These are phyloP conservation scores for Chaetoderma sp. DNA, from an alignment of 2,888 invertebrate genomes.

Conservation along the genomic window DNA sequence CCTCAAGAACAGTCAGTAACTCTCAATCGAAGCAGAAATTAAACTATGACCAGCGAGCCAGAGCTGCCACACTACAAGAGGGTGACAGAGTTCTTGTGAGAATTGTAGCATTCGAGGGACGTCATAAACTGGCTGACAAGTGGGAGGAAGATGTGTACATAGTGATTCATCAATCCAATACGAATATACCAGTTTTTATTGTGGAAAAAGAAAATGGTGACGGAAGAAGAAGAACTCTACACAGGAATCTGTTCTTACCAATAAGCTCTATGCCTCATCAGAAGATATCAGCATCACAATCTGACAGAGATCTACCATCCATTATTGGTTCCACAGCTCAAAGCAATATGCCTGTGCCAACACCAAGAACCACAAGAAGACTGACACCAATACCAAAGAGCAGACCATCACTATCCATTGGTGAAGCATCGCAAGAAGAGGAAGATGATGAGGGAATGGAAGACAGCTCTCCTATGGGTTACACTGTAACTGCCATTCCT, in stretches of 20 bases:
- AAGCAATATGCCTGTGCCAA: too few relatives aligned
- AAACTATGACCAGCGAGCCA: constrained; percentile 12
- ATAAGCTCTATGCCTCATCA: not conserved
- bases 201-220: constrained; percentile 7
- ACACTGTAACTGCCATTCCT: too few relatives aligned
- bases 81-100: constrained; percentile 28
- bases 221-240: not conserved
- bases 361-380: too few relatives aligned
- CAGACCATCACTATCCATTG: too few relatives aligned
- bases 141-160: constrained; percentile 19
- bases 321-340: too few relatives aligned
- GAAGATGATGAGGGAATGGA: too few relatives aligned
- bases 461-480: too few relatives aligned
- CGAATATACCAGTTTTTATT: constrained; percentile 4
- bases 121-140: constrained; percentile 27
- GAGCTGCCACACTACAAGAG: not conserved
- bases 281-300: too few relatives aligned
- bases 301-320: too few relatives aligned
- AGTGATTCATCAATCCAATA: constrained; percentile 8
- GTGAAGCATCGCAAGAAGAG: too few relatives aligned
- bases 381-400: too few relatives aligned
- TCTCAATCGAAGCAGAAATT: constrained; percentile 1
- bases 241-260: not conserved
- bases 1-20: not conserved
- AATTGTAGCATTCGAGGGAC: constrained; percentile 21